A percentile compares a stretch with the other conserved stretches of the same genome.
Evolutionary conservation across 2,113 vertebrate genomes (phyloP).

Genomic region (Neotragus pygmaeus): DNA sequence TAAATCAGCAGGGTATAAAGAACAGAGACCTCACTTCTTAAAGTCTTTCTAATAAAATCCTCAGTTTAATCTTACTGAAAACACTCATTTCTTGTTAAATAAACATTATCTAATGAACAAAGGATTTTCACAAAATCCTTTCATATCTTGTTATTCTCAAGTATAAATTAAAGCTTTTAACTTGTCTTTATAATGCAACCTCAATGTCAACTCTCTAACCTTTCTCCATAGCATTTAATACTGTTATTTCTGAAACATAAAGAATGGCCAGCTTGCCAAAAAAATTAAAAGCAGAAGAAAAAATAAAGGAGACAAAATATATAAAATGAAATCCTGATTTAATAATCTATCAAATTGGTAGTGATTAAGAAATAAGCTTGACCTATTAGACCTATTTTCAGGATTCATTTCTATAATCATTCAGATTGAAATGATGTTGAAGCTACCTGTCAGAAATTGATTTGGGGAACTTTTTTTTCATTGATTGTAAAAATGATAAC

Average conservation of each 20-base stretch:
- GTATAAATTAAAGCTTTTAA: slow-evolving; percentile 79
- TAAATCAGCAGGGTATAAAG: slow-evolving; percentile 74
- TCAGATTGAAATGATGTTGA: background rate
- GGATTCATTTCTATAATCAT: background rate
- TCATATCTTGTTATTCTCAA: slow-evolving; percentile 78
- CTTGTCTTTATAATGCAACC: slow-evolving; percentile 68
- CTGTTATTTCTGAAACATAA: slow-evolving; percentile 71
- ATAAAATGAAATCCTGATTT: background rate
- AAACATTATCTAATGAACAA: slow-evolving; percentile 75
- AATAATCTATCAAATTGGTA: background rate
- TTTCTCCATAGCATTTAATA: slow-evolving; percentile 39
- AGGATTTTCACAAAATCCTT: slow-evolving; percentile 78
- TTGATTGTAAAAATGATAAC: background rate
- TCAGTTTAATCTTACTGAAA: slow-evolving; percentile 73
- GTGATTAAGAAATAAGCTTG: background rate
- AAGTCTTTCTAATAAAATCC: slow-evolving; percentile 64
- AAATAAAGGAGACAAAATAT: background rate
- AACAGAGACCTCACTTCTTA: slow-evolving; percentile 67
- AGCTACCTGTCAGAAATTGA: background rate
- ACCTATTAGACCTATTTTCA: background rate
- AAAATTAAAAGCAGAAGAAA: background rate
- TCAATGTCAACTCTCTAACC: slow-evolving; percentile 66
- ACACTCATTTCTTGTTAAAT: slow-evolving; percentile 73
- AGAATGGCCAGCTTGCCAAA: slow-evolving; percentile 28
- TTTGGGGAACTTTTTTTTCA: background rate